These are phyloP conservation scores for Lepus americanus DNA, from an alignment of 2,113 vertebrate species.

Conservation along the genomic window DNA sequence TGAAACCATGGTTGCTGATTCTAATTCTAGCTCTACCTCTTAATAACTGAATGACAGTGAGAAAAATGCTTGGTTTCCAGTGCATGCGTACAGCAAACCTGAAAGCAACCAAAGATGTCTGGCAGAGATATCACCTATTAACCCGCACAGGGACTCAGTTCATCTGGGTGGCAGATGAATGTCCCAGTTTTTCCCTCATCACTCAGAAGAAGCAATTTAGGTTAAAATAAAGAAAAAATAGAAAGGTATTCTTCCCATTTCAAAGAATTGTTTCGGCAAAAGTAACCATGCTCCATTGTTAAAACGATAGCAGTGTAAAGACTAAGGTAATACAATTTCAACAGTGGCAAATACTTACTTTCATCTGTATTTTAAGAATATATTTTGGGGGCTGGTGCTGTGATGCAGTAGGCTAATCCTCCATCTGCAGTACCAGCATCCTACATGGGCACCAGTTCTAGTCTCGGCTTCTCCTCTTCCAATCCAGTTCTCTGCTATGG, in stretches of 20 bases:
- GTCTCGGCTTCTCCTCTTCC: too few relatives aligned
- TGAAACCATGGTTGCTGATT: slow-evolving; percentile 29
- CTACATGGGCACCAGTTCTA: too few relatives aligned
- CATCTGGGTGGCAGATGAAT: background rate
- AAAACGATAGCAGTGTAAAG: background rate
- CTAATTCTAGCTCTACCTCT: slow-evolving; percentile 24
- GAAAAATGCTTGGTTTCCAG: slow-evolving; percentile 33
- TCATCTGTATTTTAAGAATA: slow-evolving; percentile 1
- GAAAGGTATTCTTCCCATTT: background rate
- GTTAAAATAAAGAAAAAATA: slow-evolving; percentile 35
- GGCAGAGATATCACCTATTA: background rate
- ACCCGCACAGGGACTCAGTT: background rate
- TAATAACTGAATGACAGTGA: slow-evolving; percentile 26
- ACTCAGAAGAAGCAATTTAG: background rate
- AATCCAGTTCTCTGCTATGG: too few relatives aligned
- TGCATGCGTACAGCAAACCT: background rate
- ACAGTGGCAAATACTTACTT: background rate
- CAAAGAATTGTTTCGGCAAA: slow-evolving; percentile 11
- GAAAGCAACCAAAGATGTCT: background rate
- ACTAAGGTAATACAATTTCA: background rate
- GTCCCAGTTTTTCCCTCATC: background rate
- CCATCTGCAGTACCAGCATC: too few relatives aligned
- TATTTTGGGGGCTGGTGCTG: background rate
- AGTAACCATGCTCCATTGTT: background rate
- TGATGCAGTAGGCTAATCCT: too few relatives aligned